Evolutionary conservation across 2,797 vertebrate species (phyloP), one percentile per base, ranked within the genome.

Genomic region (Linurgus olivaceus): DNA sequence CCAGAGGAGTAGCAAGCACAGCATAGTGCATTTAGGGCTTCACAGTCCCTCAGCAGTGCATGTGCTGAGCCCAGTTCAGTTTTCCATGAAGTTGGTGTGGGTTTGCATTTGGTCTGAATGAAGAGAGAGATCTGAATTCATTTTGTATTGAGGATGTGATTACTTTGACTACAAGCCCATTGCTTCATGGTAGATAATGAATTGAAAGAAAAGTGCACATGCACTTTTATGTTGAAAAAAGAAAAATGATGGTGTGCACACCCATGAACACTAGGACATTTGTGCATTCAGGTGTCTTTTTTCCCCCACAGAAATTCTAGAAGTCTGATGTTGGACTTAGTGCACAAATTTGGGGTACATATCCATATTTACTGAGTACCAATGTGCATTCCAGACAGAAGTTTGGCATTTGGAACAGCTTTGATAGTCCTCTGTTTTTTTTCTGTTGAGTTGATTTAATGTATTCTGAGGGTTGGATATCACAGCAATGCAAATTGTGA

Each of bases 401-500:
- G 37, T 87, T 67, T 91, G 77, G 63, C 84, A 89, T 76, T 86
- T 86, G 37, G 59, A 87, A 24, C 33, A 73, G 78, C 81, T 92
- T 86, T 86, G 59, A 62, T 78, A 78, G 29, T 73, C 38, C 18
- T 83, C 59, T 88, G 31, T 0, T 88, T 86, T 86, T 78, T 81
- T 94, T 57, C 61, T 78, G 0, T 63, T 59, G 83, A 59, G 13
- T 66, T 82, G 55, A 81, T 88, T 86, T 90, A 76, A 66, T 50
- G 33, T 76, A 66, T 92, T 90, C 37, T 88, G 57, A 61, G 21
- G 7, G 45, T 44, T 94, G 66, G 40, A 26, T 90, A 71, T 76
- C 73, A 63, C 52, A 93, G 44, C 77, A 79, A 16, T 73, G 45
- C 45, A 68, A 91, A 88, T 65, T 76, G 26, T 62, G 82, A 54